Conservation (phyloP, 2,113 vertebrate genomes). For the Centropristis striata region DNA sequence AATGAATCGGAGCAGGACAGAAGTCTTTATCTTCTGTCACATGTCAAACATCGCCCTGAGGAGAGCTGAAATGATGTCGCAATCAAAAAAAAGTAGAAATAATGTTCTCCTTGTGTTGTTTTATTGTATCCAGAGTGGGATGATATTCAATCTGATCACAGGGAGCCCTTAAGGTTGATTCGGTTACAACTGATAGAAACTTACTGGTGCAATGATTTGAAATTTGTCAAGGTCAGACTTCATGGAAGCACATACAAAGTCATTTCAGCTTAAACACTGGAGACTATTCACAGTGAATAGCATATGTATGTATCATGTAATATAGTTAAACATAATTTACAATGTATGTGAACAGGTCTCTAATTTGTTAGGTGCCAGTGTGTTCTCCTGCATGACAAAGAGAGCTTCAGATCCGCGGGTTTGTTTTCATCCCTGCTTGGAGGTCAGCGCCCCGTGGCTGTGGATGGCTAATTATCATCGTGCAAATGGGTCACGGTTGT, state of each 20-base stretch:
- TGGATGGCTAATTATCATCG: constrained; percentile 71
- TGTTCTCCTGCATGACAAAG: constrained; percentile 47
- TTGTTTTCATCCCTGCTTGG: constrained; percentile 63
- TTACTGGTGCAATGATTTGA: constrained; percentile 30
- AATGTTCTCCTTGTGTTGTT: constrained; percentile 44
- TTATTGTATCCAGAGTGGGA: not conserved
- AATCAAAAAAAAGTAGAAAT: constrained; percentile 44
- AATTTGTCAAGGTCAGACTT: constrained; percentile 39
- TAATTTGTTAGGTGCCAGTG: not conserved
- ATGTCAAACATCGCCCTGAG: constrained; percentile 32
- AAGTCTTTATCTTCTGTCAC: constrained; percentile 55
- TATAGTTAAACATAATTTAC: not conserved
- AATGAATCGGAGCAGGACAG: constrained; percentile 17
- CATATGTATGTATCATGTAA: not conserved
- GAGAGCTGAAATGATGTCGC: constrained; percentile 26
- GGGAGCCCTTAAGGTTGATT: constrained; percentile 44
- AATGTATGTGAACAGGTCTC: not conserved
- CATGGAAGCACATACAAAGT: not conserved
- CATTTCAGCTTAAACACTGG: not conserved
- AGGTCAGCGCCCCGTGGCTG: constrained; percentile 75
- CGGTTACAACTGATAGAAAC: constrained; percentile 36
- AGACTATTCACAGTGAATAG: not conserved
- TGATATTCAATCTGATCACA: constrained; percentile 51
- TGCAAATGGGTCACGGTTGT: constrained; percentile 76
- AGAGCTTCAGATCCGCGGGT: constrained; percentile 41